Evolutionary conservation across 2,888 invertebrate species (phyloP), one percentile per base, ranked within the genome.

Genomic region (Eudemis profundana): DNA sequence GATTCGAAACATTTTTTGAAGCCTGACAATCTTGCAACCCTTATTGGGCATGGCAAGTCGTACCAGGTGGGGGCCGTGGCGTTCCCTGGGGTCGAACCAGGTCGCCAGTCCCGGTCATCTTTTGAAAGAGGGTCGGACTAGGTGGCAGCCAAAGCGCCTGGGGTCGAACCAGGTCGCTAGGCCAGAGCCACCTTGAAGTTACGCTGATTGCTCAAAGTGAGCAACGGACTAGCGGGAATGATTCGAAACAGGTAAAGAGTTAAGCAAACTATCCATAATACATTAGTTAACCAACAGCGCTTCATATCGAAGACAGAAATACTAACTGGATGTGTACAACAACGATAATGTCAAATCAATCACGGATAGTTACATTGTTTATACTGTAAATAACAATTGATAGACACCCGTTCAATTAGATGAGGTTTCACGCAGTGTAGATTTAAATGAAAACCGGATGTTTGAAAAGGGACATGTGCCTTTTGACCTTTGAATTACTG

Each of bases 351-450:
- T 59, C 38, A 38, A 59, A 59, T 51, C 44, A 59, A 64, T 59
- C 51, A 57, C 33, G 10, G 33, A 10, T 44, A 15, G 21, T 14
- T 4, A 21, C 29, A 38, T 29, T 53, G 53, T 44, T 51, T 53
- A 15, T 40, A 40, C 53, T 51, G 46, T 38, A 51, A 56, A 46
- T 38, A 46, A 51, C 46, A 61, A 44, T 56, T 56, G 49, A 46
- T 61, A 46, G 36, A 61, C 51, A 61, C 47, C 49, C 57, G 50
- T 49, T 56, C 49, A 57, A 64, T 50, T 57, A 64, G 50, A 8
- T 51, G 57, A 50, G 50, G 57, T 21, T 54, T 40, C 51, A 27
- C 44, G 36, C 27, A 38, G 10, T 7, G 29, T 36, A 21, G 38
- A 17, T 3, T 36, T 47, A 14, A 21, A 38, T 38, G 21, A 47